Evolutionary conservation across 2,888 invertebrate genomes (phyloP).

Genomic region (Galerucella pusilla): DNA sequence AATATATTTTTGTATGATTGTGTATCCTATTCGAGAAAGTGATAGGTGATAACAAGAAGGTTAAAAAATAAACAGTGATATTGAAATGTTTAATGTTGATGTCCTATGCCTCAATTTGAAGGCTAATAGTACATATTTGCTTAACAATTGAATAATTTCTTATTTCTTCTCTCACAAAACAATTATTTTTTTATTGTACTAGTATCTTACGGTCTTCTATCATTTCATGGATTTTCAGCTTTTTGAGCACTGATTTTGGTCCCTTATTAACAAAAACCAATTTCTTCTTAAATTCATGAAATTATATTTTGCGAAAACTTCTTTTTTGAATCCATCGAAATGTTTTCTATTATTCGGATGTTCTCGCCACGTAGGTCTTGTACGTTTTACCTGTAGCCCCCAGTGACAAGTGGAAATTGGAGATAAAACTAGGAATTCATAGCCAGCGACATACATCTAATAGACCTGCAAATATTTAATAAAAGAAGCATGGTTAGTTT

Average conservation of each 20-base stretch:
- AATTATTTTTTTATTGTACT: neutral
- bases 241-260: slow-evolving; percentile 7
- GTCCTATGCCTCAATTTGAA: no score
- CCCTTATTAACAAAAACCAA: neutral
- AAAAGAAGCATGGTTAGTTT: neutral
- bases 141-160: neutral
- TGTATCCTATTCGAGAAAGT: no score
- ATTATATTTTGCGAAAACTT: slow-evolving; percentile 81
- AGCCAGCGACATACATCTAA: slow-evolving; percentile 91
- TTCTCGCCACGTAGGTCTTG: slow-evolving; percentile 86
- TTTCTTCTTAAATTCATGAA: slow-evolving; percentile 57
- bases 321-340: slow-evolving; percentile 85
- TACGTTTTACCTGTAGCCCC: slow-evolving; percentile 84
- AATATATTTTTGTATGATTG: no score
- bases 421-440: slow-evolving; percentile 87
- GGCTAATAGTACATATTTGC: neutral
- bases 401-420: slow-evolving; percentile 92
- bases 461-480: slow-evolving; percentile 75
- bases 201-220: neutral
- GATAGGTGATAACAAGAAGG: no score
- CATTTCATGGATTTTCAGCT: neutral
- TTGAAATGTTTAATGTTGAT: neutral
- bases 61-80: neutral
- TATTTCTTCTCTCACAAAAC: neutral
- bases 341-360: slow-evolving; percentile 85